A percentile compares a stretch with the other conserved stretches of the same genome.
These are phyloP conservation scores for Hemicordylus capensis DNA, from an alignment of 2,113 vertebrate species.

Conservation along the genomic window DNA sequence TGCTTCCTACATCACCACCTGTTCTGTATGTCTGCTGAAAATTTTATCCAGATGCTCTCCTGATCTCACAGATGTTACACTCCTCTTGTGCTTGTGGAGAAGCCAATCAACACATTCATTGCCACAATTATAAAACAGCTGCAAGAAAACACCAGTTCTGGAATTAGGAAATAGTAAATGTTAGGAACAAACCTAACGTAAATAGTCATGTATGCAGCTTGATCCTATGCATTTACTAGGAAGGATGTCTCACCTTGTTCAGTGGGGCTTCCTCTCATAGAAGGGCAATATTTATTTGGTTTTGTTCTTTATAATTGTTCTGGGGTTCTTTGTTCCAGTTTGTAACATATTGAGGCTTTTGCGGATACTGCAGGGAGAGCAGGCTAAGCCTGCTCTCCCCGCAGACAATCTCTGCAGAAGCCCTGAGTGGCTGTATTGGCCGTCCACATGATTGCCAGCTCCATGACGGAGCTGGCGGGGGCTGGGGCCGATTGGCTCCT, in stretches of 20 bases:
- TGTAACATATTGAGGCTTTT: no score
- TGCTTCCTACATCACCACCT: slow-evolving; percentile 20
- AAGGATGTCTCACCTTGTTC: not conserved
- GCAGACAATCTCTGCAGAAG: no score
- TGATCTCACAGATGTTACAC: slow-evolving; percentile 1
- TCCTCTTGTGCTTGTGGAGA: slow-evolving; percentile 6
- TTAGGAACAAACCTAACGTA: not conserved
- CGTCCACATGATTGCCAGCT: no score
- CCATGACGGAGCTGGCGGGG: no score
- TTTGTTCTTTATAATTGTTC: no score
- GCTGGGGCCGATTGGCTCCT: no score
- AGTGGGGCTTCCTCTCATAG: not conserved
- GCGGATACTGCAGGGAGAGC: no score
- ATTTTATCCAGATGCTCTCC: slow-evolving; percentile 45
- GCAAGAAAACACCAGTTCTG: slow-evolving; percentile 33
- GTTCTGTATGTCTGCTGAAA: slow-evolving; percentile 14
- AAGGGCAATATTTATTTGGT: no score
- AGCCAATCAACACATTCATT: slow-evolving; percentile 5
- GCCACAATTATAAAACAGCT: slow-evolving; percentile 39
- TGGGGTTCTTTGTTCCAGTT: no score
- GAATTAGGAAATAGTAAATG: not conserved
- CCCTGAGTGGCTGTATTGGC: no score
- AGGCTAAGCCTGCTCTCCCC: no score
- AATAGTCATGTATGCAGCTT: not conserved
- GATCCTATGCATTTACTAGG: not conserved